A percentile compares a stretch with the other conserved stretches of the same genome.
These are phyloP conservation scores for Amazona guildingii DNA, from an alignment of 2,113 vertebrate genomes.

Conservation along the genomic window DNA sequence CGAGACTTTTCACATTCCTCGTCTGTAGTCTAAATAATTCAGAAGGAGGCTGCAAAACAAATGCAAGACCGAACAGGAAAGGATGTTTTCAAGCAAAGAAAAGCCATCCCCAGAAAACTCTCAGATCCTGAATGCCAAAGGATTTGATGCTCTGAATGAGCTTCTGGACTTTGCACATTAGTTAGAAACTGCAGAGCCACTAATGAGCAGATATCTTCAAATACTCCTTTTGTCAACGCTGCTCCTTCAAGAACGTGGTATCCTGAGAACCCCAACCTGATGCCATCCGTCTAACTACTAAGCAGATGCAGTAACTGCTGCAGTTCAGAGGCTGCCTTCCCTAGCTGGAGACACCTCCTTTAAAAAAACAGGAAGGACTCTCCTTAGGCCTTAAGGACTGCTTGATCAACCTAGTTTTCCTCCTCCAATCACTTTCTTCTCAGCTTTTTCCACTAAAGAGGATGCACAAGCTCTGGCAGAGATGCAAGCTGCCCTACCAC, in stretches of 20 bases:
- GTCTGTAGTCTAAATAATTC: background rate
- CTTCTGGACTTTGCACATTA: background rate
- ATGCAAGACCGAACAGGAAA: background rate
- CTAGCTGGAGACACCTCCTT: background rate
- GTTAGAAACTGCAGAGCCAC: background rate
- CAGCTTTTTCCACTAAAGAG: background rate
- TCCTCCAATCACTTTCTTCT: background rate
- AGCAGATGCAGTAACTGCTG: background rate
- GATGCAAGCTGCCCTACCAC: background rate
- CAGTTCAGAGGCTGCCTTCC: background rate
- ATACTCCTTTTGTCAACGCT: background rate
- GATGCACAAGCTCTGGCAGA: background rate
- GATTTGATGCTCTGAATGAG: background rate
- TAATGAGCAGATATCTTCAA: background rate
- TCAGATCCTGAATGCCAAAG: fast-evolving
- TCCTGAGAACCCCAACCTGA: background rate
- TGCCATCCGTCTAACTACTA: background rate
- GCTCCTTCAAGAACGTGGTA: background rate
- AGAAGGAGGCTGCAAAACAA: background rate
- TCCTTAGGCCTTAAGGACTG: background rate
- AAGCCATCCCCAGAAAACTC: background rate
- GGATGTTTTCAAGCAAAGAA: background rate
- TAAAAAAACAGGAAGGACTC: background rate
- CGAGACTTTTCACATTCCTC: background rate
- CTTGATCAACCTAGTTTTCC: fast-evolving